Evolutionary conservation across 2,113 vertebrate species (phyloP), one percentile per base, ranked within the genome.

Genomic region (Cyanoramphus novaezelandiae): DNA sequence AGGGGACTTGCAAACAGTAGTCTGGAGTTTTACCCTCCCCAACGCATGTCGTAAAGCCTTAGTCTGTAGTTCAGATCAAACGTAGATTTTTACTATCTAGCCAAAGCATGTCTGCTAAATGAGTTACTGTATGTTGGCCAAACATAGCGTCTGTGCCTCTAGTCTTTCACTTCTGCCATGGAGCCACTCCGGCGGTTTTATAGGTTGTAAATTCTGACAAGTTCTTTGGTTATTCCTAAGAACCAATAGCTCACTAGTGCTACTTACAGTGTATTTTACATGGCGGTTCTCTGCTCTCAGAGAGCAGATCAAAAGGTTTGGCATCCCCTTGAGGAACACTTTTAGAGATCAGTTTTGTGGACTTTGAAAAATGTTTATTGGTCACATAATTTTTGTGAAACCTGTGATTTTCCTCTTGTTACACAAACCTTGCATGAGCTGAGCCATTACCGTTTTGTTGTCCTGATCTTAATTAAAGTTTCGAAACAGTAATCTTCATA

Each of bases 11-110:
- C 13, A 49, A 60, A 37, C 37, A 50, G 15, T 50, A 13, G n/a
- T 35, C 33, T 67, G 64, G 35, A 71, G 20, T 47, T 24, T 35
- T 79, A 13, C 11, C 28, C 15, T 81, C 18, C 33, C 27, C 46
- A 39, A 0, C 1, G 7, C 6, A 1, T 21, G 7, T 31, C 85
- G 52, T 75, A 24, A 50, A 86, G 50, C 52, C 2, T 1, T 35
- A 27, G 25, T 33, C 35, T 90, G 43, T 85, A 55, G 27, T 55
- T 90, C 29, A 79, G 67, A 43, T 87, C 17, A 60, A 87, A 63
- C 39, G 31, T 83, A 17, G 41, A 46, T 63, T 64, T 92, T 53
- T 76, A 49, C 46, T 75, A 4, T 17, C 1, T 2, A 87, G 43
- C 31, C 55, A 75, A 90, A 78, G 43, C 35, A 14, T 25, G 20